These are phyloP conservation scores for Choreutis nemorana DNA, from an alignment of 2,888 invertebrate genomes.

Conservation along the genomic window DNA sequence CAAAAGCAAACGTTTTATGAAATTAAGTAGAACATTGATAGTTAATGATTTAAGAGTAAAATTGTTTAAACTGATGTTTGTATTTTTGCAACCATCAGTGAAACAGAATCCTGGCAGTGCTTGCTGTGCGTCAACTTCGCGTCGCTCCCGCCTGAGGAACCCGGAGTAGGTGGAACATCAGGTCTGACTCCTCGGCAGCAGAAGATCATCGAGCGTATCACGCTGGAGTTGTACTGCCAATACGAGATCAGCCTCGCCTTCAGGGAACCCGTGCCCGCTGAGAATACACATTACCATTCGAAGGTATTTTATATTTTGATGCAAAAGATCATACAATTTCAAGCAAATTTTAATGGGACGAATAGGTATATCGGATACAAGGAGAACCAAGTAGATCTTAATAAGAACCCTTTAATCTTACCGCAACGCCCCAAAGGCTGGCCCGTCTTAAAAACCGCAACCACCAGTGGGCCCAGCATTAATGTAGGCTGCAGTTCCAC, in stretches of 20 bases:
- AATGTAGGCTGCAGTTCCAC: not conserved
- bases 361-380: too few species aligned
- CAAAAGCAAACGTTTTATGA: too few species aligned
- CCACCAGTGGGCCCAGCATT: not conserved
- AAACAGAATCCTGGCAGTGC: conserved; percentile 92
- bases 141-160: conserved; percentile 59
- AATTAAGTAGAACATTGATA: too few species aligned
- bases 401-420: too few species aligned
- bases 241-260: conserved; percentile 89
- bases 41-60: too few species aligned
- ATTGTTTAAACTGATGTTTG: too few species aligned
- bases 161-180: conserved; percentile 29
- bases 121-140: conserved; percentile 86
- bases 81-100: too few species aligned
- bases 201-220: conserved; percentile 81
- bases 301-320: conserved; percentile 22
- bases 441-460: too few species aligned
- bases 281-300: conserved; percentile 49
- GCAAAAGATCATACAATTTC: too few species aligned
- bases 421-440: too few species aligned
- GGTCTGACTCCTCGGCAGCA: conserved; percentile 66
- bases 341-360: too few species aligned
- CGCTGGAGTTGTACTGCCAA: conserved; percentile 91
- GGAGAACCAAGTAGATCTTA: too few species aligned
- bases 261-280: conserved; percentile 81